Evolutionary conservation across 2,888 invertebrate species (phyloP), one percentile per base, ranked within the genome.

Genomic region (Diarsia rubi): DNA sequence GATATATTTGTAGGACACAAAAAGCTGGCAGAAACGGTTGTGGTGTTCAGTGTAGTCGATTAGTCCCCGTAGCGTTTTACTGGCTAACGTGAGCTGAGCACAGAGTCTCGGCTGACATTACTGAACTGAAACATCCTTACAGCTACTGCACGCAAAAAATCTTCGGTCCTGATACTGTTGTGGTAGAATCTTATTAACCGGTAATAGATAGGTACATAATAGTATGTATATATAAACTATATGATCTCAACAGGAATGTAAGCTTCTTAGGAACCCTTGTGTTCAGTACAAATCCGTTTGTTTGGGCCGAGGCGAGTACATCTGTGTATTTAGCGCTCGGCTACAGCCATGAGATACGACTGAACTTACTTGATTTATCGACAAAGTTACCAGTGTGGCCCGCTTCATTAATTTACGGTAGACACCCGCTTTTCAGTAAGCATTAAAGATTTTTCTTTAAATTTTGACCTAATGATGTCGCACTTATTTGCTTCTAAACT

Each of bases 351-450:
- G 80, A 86, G 77, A 84, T 79, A 86, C 60, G 69, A 75, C 52
- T 74, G 69, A 83, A 86, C 75, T 86, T 86, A 47, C 49, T 78
- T 86, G 86, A 86, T 81, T 86, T 84, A 86, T 85, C 65, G 84
- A 70, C 73, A n/a, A 85, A 86, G 85, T 86, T 86, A 66, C 71
- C 60, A 57, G 31, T 52, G 74, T 52, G 69, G 75, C 74, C 74
- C 63, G 73, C 75, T 71, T 79, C 81, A 78, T 85, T 86, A 75
- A 86, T 86, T 86, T 84, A 79, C 73, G 57, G 60, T 73, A 81
- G 78, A 75, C 81, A 71, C 49, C 63, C 74, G 76, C 75, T 75
- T 80, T 86, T 86, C 85, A 86, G 80, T 86, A 78, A 78, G 37
- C 65, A 77, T 59, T n/a, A 63, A 79, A 66, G 63, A 69, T 78